phyloP scores from a whole-genome alignment of 2,113 vertebrate genomes.

The Greenwoodochromis staneri region DNA sequence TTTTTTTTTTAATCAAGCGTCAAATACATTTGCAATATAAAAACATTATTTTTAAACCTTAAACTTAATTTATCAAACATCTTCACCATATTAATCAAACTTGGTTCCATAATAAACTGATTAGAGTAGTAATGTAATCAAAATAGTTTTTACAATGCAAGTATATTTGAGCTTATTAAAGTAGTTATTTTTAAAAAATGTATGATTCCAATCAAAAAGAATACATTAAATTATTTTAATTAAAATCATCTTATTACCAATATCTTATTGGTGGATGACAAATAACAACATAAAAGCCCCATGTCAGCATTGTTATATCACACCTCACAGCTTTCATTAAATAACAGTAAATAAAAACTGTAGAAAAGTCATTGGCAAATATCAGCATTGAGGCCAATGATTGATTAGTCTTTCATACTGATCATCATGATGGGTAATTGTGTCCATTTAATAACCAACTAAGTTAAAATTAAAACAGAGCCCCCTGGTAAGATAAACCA shows the following conservation, averaged over 20 bases:
- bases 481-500: not conserved
- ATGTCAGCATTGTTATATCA: not conserved
- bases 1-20: not conserved
- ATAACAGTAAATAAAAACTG: conserved; percentile 15
- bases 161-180: not conserved
- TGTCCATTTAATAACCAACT: not conserved
- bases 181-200: rapidly evolving
- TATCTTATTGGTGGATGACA: not conserved
- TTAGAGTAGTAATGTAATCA: not conserved
- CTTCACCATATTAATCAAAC: not conserved
- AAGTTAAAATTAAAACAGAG: not conserved
- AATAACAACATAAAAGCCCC: not conserved
- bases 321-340: conserved; percentile 38
- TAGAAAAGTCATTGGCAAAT: not conserved
- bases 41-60: not conserved
- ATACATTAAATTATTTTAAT: conserved; percentile 48
- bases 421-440: conserved; percentile 9
- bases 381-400: not conserved
- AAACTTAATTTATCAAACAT: not conserved
- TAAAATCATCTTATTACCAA: not conserved
- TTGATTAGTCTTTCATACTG: not conserved
- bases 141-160: not conserved
- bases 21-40: not conserved
- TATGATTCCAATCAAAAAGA: not conserved
- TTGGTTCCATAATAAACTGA: not conserved